Evolutionary conservation across 1,140 invertebrate species (phyloP).

Genomic region (Holotrichia oblita): DNA sequence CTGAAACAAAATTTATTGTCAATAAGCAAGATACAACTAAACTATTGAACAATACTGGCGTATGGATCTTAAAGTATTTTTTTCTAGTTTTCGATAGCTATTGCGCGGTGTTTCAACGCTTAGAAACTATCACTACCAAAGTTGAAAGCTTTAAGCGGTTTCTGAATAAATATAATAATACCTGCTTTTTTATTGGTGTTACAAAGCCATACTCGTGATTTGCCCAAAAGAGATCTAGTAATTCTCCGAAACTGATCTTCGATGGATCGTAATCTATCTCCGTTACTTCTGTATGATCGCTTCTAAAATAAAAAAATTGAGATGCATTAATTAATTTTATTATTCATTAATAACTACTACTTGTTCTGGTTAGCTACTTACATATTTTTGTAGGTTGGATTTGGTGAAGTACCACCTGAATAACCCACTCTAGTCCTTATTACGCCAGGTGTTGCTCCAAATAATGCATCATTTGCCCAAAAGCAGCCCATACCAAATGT

Average conservation of each 20-base stretch:
- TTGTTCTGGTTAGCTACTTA: conserved; percentile 65
- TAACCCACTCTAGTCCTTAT: conserved; percentile 94
- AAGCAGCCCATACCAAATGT: conserved; percentile 98
- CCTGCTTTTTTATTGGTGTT: conserved; percentile 80
- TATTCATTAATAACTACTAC: not conserved
- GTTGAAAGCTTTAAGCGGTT: too few species aligned
- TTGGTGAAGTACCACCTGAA: conserved; percentile 82
- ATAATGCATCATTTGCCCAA: conserved; percentile 93
- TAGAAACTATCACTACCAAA: too few species aligned
- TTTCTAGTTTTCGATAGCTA: too few species aligned
- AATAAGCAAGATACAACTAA: conserved; percentile 1
- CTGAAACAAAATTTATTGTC: conserved; percentile 65
- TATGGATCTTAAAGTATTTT: too few species aligned
- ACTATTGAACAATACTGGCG: too few species aligned
- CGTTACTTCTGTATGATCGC: conserved; percentile 93
- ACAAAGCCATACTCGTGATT: conserved; percentile 90
- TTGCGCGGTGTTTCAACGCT: too few species aligned
- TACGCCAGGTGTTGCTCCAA: conserved; percentile 86
- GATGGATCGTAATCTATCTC: conserved; percentile 90
- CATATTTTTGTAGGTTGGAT: conserved; percentile 89
- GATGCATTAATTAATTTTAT: not conserved
- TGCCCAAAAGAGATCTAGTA: conserved; percentile 90
- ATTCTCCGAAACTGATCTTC: conserved; percentile 75
- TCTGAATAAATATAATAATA: too few species aligned
- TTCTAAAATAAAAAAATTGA: conserved; percentile 65